phyloP scores from a whole-genome alignment of 2,888 invertebrate genomes.

The Apamea crenata region DNA sequence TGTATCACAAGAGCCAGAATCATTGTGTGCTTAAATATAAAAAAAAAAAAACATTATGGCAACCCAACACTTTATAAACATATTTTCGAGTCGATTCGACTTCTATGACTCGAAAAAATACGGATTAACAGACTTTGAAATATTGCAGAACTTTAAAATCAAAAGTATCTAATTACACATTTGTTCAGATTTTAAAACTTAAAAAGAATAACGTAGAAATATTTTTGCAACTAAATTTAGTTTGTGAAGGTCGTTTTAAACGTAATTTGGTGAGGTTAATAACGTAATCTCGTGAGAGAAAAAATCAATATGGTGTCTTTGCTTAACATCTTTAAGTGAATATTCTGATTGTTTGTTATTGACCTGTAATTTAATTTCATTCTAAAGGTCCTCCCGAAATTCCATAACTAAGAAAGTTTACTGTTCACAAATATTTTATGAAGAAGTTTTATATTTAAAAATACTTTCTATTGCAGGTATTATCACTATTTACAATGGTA shows the following conservation, averaged over 20 bases:
- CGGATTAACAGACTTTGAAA: slow-evolving; percentile 7
- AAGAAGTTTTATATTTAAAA: slow-evolving; percentile 41
- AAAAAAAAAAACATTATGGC: background rate
- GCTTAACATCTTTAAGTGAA: background rate
- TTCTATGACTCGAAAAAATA: slow-evolving; percentile 8
- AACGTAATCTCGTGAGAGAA: background rate
- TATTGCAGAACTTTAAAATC: slow-evolving; percentile 20
- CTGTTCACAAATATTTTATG: slow-evolving; percentile 11
- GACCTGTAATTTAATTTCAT: slow-evolving; percentile 1
- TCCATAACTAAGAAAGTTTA: slow-evolving; percentile 9
- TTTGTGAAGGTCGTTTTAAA: slow-evolving; percentile 17
- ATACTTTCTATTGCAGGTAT: slow-evolving; percentile 64
- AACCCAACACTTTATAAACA: slow-evolving; percentile 27
- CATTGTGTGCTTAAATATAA: slow-evolving; percentile 9
- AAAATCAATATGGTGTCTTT: slow-evolving; percentile 3
- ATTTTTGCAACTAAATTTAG: background rate
- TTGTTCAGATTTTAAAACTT: slow-evolving; percentile 18
- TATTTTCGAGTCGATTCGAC: slow-evolving; percentile 20
- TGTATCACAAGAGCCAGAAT: background rate
- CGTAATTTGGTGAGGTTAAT: background rate
- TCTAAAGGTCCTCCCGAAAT: background rate
- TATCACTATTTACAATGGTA: slow-evolving; percentile 66
- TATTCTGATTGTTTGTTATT: slow-evolving; percentile 20
- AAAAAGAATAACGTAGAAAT: background rate
- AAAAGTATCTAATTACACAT: slow-evolving; percentile 24